Evolutionary conservation across 2,113 vertebrate species (phyloP), one percentile per base, ranked within the genome.

Genomic region (Nibea coibor): DNA sequence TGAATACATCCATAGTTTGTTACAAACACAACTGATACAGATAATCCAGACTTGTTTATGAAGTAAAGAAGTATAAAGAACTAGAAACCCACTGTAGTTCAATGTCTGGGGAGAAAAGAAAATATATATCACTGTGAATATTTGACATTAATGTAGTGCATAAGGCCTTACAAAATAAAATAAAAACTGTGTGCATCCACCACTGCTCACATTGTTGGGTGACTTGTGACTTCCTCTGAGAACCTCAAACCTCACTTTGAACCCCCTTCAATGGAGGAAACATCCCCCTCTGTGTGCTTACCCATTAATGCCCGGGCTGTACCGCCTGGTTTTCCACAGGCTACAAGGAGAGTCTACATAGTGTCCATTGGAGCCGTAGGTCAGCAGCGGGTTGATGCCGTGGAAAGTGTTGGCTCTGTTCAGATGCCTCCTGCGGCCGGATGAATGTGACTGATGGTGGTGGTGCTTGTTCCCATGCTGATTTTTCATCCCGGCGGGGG

Each of bases 361-460:
- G 65, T 92, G 93, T 19, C 88, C 94, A 42, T 79, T 93, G 76
- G 84, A 85, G 82, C 80, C 86, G 91, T 90, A 94, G 0, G 95
- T 95, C 42, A 97, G 96, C 86, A 96, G 84, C 85, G 96, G 96
- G 93, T 97, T 96, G 93, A 97, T 95, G 59, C 97, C 97, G 90
- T 97, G 92, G 69, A 93, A 98, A 16, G 97, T 98, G 94, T 97
- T 98, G 79, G 97, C 97, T 82, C 98, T 96, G 92, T 97, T 97
- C 84, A 98, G 96, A 12, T 96, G 96, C 96, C 96, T 97, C 96
- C 97, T 96, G 31, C 97, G 96, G 89, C 96, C 95, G 8, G 96
- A 67, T 16, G 91, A 54, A 12, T 89, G 89, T 10, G 86, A 74
- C 59, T 89, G 93, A 42, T 80, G 16, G 56, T 94, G 80, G 47